A percentile compares a stretch with the other conserved stretches of the same genome.
phyloP scores from a whole-genome alignment of 2,113 vertebrate genomes.

The Pavo muticus region DNA sequence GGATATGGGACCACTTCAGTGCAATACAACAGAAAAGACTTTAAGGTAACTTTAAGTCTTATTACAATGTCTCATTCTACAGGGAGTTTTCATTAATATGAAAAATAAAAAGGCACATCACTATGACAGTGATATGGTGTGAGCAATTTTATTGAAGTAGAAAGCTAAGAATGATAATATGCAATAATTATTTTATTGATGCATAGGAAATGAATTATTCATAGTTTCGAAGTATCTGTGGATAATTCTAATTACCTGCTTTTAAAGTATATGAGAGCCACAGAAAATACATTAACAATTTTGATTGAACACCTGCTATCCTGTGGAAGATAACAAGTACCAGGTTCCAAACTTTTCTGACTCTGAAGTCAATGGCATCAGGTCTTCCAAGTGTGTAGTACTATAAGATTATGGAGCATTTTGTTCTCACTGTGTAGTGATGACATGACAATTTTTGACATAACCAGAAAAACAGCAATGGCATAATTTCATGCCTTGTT shows the following conservation, averaged over 20 bases:
- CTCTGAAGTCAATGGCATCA: constrained; percentile 6
- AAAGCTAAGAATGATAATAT: constrained; percentile 82
- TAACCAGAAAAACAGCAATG: background rate
- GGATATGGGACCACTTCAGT: background rate
- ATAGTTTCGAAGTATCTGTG: constrained; percentile 80
- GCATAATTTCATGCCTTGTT: background rate
- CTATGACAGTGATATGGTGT: constrained; percentile 70
- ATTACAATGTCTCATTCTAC: constrained; percentile 52
- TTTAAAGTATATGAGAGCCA: constrained; percentile 79
- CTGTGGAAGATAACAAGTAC: constrained; percentile 30
- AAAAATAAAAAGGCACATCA: constrained; percentile 73
- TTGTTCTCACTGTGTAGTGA: background rate
- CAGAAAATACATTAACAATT: constrained; percentile 79
- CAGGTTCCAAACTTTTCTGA: constrained; percentile 33
- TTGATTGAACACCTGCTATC: constrained; percentile 80
- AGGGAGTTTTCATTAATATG: constrained; percentile 66
- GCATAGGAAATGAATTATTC: constrained; percentile 83
- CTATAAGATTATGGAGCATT: background rate
- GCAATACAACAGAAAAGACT: background rate
- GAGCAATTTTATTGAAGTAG: constrained; percentile 80
- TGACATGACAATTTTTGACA: background rate
- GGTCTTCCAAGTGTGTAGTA: background rate
- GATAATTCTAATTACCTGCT: constrained; percentile 83
- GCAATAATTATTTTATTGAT: constrained; percentile 84
- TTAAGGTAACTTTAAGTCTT: constrained; percentile 32